Evolutionary conservation across 2,797 vertebrate species (phyloP), one percentile per base, ranked within the genome.

Genomic region (Spea hammondii): DNA sequence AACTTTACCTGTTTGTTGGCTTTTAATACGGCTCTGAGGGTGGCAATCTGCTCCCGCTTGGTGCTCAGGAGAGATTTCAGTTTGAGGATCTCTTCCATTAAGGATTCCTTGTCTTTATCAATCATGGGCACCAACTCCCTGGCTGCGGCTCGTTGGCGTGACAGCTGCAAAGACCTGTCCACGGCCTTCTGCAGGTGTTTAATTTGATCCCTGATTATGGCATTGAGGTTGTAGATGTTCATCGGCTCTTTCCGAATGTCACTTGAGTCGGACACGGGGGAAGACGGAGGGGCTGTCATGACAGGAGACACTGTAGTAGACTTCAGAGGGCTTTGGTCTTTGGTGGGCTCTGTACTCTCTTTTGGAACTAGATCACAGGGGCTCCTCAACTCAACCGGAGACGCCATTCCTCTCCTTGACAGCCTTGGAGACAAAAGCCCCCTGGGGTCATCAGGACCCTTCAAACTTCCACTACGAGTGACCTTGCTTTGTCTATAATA

Each of bases 211-310:
- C 95, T 91, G 86, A 99, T 98, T 82, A 99, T 99, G 89, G 96
- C 96, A 44, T 98, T 98, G 84, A 99, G 94, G 93, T 99, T 99
- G 88, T 98, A 97, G 91, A 99, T 97, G 84, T 99, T 99, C 97
- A 99, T 98, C 9, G 98, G 98, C 89, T 99, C 98, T 86, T 95
- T 96, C 57, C 98, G 94, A 84, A 97, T 94, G 90, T 99, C 97
- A 71, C 93, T 95, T 0, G 90, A 91, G 78, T 99, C 97, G 1
- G 94, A 92, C 53, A 91, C 90, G 0, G 93, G 92, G 53, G 96
- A 96, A 5, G 94, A 91, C 51, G 94, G 95, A 0, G 92, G 92
- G 84, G 93, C 88, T 77, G 88, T 92, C 87, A 94, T 91, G 83
- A 92, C 88, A 0, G 95, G 94, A 77, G 96, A 96, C 78, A 94